Conservation (phyloP, 2,888 invertebrate species). For the Mechanitis messenoides region DNA sequence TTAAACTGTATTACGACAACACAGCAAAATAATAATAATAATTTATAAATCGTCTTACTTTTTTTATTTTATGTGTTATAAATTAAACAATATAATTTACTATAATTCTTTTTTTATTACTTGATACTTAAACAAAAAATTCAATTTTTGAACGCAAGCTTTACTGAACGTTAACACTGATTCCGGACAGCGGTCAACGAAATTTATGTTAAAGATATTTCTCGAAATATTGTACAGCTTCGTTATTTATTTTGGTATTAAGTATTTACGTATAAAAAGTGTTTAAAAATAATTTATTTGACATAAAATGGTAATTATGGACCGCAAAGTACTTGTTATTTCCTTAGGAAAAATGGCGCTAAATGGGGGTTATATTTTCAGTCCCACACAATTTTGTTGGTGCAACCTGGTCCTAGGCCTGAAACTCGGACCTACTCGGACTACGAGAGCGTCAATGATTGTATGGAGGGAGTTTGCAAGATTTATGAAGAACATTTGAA, state of each 20-base stretch:
- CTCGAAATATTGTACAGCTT: slow-evolving; percentile 16
- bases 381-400: slow-evolving; percentile 98
- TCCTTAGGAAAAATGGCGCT: slow-evolving; percentile 50
- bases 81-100: background rate
- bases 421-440: slow-evolving; percentile 98
- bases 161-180: slow-evolving; percentile 5
- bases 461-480: slow-evolving; percentile 99
- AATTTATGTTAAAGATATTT: slow-evolving; percentile 18
- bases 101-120: background rate
- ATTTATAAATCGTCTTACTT: too few relatives aligned
- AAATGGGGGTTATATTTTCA: slow-evolving; percentile 59
- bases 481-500: slow-evolving; percentile 99
- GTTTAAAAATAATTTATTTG: background rate
- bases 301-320: slow-evolving; percentile 45
- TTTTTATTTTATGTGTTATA: too few relatives aligned
- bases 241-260: slow-evolving; percentile 7
- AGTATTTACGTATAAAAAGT: background rate
- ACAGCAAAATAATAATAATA: too few relatives aligned
- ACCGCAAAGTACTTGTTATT: slow-evolving; percentile 39
- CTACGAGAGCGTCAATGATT: slow-evolving; percentile 98
- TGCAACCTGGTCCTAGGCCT: slow-evolving; percentile 94
- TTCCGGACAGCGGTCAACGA: slow-evolving; percentile 7
- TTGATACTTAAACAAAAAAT: background rate
- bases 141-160: slow-evolving; percentile 13
- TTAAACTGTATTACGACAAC: too few relatives aligned